Percentiles rank a stretch among this genome's conserved stretches.
Conservation (phyloP, 2,797 vertebrate species). For the Avahi laniger region DNA sequence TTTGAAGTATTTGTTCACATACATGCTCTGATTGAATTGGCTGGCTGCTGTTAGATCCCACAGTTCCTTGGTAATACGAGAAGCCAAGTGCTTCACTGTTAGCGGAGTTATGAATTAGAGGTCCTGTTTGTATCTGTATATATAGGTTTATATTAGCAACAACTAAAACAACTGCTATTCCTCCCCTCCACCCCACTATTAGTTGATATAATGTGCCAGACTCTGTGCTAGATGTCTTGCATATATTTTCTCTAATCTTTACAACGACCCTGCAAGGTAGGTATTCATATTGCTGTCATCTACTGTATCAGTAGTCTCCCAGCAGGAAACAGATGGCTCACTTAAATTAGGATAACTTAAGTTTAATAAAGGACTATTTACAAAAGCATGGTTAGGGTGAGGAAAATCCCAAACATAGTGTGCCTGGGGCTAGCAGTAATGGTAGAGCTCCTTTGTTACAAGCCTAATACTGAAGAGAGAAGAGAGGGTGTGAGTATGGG, state of each 20-base stretch:
- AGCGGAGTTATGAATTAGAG: slow-evolving; percentile 1
- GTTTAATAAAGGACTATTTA: slow-evolving; percentile 68
- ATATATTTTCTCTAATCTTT: slow-evolving; percentile 57
- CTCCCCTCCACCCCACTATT: not conserved
- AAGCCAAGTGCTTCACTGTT: slow-evolving; percentile 2
- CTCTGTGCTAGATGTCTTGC: not conserved
- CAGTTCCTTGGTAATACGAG: not conserved
- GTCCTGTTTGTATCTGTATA: not conserved
- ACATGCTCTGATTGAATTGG: not conserved
- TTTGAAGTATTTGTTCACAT: not conserved
- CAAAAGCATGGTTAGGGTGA: slow-evolving; percentile 57
- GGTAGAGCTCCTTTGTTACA: slow-evolving; percentile 5
- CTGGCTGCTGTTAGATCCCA: not conserved
- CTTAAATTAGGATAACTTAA: slow-evolving; percentile 73
- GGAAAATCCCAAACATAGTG: slow-evolving; percentile 42
- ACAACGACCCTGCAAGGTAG: not conserved
- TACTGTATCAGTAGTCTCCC: slow-evolving; percentile 29
- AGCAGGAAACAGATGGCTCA: slow-evolving; percentile 66
- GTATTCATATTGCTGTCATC: slow-evolving; percentile 53
- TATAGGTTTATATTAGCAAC: not conserved
- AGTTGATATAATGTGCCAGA: slow-evolving; percentile 29
- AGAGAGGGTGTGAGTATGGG: not conserved
- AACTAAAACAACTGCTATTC: not conserved
- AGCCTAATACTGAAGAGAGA: not conserved
- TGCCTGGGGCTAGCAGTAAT: slow-evolving; percentile 42